These are phyloP conservation scores for Mixornis gularis DNA, from an alignment of 2,113 vertebrate genomes.

Conservation along the genomic window DNA sequence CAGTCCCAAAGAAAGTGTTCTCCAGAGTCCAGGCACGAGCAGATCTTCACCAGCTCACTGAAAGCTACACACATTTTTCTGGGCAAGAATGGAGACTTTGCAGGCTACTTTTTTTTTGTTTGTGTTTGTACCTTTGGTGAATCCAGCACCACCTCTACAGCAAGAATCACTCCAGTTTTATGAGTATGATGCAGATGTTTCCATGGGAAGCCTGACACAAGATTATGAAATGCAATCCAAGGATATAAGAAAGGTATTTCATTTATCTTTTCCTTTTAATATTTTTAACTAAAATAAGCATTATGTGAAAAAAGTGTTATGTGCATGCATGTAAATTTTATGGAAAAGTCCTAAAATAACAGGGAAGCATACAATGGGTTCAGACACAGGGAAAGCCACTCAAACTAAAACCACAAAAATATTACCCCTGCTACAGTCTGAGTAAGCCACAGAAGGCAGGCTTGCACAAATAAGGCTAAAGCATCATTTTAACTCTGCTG, in stretches of 20 bases:
- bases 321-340: constrained; percentile 21
- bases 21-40: constrained; percentile 43
- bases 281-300: not conserved
- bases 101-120: constrained; percentile 72
- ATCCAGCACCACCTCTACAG: constrained; percentile 70
- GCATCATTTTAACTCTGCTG: not conserved
- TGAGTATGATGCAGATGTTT: constrained; percentile 57
- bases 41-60: constrained; percentile 55
- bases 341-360: not conserved
- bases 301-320: not conserved
- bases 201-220: constrained; percentile 54
- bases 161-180: constrained; percentile 43
- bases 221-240: constrained; percentile 66
- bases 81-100: constrained; percentile 76
- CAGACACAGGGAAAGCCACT: not conserved
- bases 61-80: constrained; percentile 41
- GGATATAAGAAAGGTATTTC: constrained; percentile 72
- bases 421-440: not conserved
- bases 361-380: not conserved
- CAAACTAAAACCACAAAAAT: constrained; percentile 21
- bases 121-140: constrained; percentile 73
- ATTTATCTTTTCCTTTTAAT: constrained; percentile 52
- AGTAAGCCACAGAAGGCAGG: not conserved
- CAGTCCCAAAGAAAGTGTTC: constrained; percentile 74
- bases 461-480: not conserved